phyloP scores from a whole-genome alignment of 2,888 invertebrate species.

The Thelaira solivaga region DNA sequence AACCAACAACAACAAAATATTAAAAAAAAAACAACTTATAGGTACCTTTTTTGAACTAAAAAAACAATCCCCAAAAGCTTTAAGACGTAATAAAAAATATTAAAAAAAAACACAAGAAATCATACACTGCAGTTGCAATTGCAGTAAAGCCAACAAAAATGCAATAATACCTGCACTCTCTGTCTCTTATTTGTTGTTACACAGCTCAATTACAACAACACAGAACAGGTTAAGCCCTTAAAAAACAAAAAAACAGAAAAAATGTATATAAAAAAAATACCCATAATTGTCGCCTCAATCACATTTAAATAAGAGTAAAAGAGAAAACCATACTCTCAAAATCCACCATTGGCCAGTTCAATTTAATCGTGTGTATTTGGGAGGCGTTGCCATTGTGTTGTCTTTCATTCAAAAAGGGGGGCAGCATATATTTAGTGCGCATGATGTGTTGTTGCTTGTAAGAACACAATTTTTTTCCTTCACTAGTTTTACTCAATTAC shows the following conservation, averaged over 20 bases:
- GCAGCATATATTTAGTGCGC: conserved; percentile 1
- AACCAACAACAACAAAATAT: background rate
- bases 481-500: conserved; percentile 13
- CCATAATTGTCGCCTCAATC: background rate
- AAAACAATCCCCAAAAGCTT: conserved; percentile 7
- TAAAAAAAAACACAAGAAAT: conserved; percentile 1
- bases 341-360: background rate
- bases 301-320: background rate
- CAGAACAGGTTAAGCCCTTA: conserved; percentile 24
- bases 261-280: no score
- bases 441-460: conserved; percentile 1
- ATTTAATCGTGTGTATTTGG: background rate
- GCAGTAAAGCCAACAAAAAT: conserved; percentile 29
- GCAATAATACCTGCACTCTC: background rate
- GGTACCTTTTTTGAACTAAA: background rate
- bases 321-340: conserved; percentile 7
- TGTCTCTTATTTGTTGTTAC: background rate
- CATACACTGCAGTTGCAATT: conserved; percentile 34
- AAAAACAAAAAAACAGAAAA: background rate
- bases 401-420: conserved; percentile 13
- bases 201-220: background rate
- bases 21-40: background rate
- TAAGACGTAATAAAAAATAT: background rate
- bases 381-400: conserved; percentile 17
- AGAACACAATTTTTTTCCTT: background rate